Evolutionary conservation across 2,113 vertebrate genomes (phyloP), one percentile per base, ranked within the genome.

Genomic region (Corythoichthys haematopterus): DNA sequence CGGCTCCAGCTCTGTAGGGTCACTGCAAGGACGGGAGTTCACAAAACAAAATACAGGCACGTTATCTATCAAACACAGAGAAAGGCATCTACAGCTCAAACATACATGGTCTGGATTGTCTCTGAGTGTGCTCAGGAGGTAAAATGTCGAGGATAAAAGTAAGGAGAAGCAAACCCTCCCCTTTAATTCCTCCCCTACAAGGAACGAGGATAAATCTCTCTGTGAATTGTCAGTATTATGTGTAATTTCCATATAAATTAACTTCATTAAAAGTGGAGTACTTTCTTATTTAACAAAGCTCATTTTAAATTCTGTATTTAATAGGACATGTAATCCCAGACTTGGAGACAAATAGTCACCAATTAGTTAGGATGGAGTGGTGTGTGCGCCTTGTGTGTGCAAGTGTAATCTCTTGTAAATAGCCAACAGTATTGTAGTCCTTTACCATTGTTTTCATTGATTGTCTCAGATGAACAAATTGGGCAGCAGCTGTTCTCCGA

Each of bases 191-290:
- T 77, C 74, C 76, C 77, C 3, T 62, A 14, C 60, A 62, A 46
- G n/a, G 11, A 85, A 76, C 78, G 82, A 88, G 85, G 79, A 85
- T 89, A 82, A 87, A 90, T 89, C 87, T 85, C 77, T 64, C 50
- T 35, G 75, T 82, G 85, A 87, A 91, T 91, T 75, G 74, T 86
- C 80, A 78, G 84, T 85, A 90, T 92, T 88, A 85, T 82, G 82
- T 86, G 83, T 87, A 87, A 92, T 92, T 91, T 92, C 91, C 91
- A 92, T 92, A 91, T 91, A 91, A 91, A 92, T 92, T 86, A 91
- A 90, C 85, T 90, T 91, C 90, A 92, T 92, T 92, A 91, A 90
- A 91, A 88, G 77, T 78, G 76, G 85, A 91, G 87, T 88, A 88
- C 89, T 89, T 89, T 90, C 87, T 89, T 87, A 88, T 91, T 91